Evolutionary conservation across 2,113 vertebrate species (phyloP).

Genomic region (Anthoscopus minutus): DNA sequence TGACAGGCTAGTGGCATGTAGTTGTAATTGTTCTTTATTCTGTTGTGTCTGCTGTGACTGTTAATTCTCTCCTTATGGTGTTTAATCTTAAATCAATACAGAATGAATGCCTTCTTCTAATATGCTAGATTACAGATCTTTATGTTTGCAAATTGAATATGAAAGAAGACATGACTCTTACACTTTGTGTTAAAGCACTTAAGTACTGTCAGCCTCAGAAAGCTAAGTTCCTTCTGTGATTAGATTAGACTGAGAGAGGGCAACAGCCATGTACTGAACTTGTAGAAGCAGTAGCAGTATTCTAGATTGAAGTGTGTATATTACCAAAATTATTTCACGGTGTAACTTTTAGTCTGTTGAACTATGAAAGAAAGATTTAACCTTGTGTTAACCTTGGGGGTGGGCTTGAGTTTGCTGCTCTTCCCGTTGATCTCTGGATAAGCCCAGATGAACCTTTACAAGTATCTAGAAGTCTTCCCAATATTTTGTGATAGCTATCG

Average conservation of each 20-base stretch:
- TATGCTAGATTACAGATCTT: background rate
- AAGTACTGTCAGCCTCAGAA: background rate
- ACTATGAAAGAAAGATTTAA: background rate
- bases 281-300: background rate
- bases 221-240: background rate
- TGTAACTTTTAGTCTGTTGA: background rate
- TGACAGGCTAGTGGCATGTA: background rate
- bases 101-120: background rate
- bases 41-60: background rate
- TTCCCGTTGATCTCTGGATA: background rate
- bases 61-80: background rate
- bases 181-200: background rate
- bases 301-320: background rate
- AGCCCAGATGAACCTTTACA: background rate
- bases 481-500: background rate
- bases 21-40: background rate
- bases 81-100: background rate
- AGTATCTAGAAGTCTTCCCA: background rate
- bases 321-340: background rate
- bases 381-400: background rate
- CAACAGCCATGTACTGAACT: rapidly evolving
- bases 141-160: background rate
- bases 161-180: background rate
- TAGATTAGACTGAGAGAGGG: background rate
- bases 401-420: background rate